Base-by-base conservation (phyloP, 2,888 invertebrate species). In the Mechanitis mazaeus region DNA sequence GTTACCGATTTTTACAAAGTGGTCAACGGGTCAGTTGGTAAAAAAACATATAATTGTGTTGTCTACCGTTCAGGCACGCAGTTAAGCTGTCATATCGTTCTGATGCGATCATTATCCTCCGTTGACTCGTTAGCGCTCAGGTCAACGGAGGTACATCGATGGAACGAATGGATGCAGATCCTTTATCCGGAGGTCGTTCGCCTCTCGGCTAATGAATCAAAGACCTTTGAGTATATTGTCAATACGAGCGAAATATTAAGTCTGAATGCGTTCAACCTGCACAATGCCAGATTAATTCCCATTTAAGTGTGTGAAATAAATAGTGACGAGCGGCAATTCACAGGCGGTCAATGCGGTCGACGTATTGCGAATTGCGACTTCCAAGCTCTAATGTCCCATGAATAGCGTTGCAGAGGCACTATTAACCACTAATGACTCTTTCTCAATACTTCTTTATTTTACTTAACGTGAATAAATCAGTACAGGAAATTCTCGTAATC, bases 121-220 rank as follows among this genome's bases (percentile, higher is more conserved):
- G 79, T 77, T 74, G 81, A 81, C 83, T 88, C 85, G 86, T 89
- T 87, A 70, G 70, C 81, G 83, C 73, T 77, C 77, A 80, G 85
- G 84, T 86, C 85, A 83, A 73, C 72, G 72, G 72, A 84, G 84
- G 81, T 83, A 82, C 81, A 82, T 79, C 79, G 78, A 80, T 73
- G 80, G 80, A 81, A 81, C 83, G 83, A 85, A 83, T 80, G 81
- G 83, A 81, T 82, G 81, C 83, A 82, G 77, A 76, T 81, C 83
- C 80, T 87, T 88, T 89, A 87, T 87, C 70, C 77, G 66, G 62
- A 72, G 88, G 87, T 84, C 88, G 79, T 88, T 89, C 79, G 80
- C 86, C 87, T 79, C 68, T 75, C 74, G 67, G 81, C 81, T 89
- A 88, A 90, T 89, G 87, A 89, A 87, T 88, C 87, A 81, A 82